Base-by-base conservation (phyloP, 2,888 invertebrate species). In the Phlogophora meticulosa region DNA sequence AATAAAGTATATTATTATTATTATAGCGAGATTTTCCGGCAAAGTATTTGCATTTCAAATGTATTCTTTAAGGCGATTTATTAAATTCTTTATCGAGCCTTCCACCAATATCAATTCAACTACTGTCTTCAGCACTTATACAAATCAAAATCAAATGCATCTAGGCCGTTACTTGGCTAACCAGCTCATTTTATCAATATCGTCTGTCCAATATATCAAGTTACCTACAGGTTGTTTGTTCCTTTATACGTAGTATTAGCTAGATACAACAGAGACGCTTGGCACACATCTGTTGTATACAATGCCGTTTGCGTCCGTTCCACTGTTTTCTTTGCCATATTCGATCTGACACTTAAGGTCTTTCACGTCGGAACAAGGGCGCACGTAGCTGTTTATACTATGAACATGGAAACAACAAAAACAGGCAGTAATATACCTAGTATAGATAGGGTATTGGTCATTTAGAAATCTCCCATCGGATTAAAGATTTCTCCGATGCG, bases 311-410 rank as follows among this genome's bases (percentile, higher is more conserved):
- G 42, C 53, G 58, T 80, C 75, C 71, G 67, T 75, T 78, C 64
- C 69, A 80, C 76, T 76, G 81, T 86, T 85, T 88, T 87, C 85
- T 83, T 83, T 70, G 81, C 87, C 88, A 83, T 90, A 86, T 87
- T 83, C 58, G 85, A 82, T 81, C 72, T 79, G 87, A 83, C 84
- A 79, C 64, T 65, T 86, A 77, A 90, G 89, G 90, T 88, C 87
- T 76, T 81, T 79, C 85, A 83, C 81, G 78, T 83, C 84, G 70
- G 75, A 63, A 66, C 77, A 89, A 89, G 87, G 89, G 78, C 84
- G 65, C 56, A 59, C 61, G 43, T 57, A 80, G 55, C 53, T 32
- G 43, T 55, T 49, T 59, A 71, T 36, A 43, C 28, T 49, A 77
- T 51, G 5, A 28, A 28, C 28, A 36, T 42, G 24, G 7, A 45